A percentile compares a stretch with the other conserved stretches of the same genome.
phyloP scores from a whole-genome alignment of 2,797 vertebrate genomes.

The Geotrypetes seraphini region DNA sequence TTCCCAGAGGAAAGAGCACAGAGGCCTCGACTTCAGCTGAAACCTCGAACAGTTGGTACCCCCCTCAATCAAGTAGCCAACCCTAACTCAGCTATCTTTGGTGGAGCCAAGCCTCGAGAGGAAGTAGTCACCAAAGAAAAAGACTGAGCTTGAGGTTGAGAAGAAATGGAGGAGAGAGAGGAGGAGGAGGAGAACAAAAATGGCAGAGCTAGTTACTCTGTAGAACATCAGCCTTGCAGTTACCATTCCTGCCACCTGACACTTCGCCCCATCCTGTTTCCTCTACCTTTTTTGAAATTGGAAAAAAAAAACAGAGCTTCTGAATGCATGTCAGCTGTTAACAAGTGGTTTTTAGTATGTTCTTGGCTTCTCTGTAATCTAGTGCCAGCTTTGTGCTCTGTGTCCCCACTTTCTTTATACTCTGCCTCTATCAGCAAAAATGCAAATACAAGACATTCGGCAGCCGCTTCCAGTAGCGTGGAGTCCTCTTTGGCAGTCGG shows the following conservation, averaged over 20 bases:
- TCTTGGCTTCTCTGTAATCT: conserved; percentile 74
- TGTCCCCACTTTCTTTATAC: conserved; percentile 27
- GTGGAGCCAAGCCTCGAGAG: conserved; percentile 91
- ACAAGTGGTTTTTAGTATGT: conserved; percentile 74
- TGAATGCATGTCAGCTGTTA: conserved; percentile 86
- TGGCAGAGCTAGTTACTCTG: conserved; percentile 48
- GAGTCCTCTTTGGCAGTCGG: too few relatives aligned
- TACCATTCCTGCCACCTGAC: conserved; percentile 65
- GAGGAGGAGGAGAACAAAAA: conserved; percentile 37
- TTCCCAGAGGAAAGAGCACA: conserved; percentile 88
- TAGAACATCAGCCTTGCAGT: conserved; percentile 56
- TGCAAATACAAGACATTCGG: too few relatives aligned
- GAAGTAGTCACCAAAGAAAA: conserved; percentile 79
- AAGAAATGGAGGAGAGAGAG: conserved; percentile 31
- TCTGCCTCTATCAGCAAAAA: conserved; percentile 11
- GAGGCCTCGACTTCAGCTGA: conserved; percentile 90
- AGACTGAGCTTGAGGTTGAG: conserved; percentile 52
- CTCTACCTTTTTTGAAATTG: conserved; percentile 51
- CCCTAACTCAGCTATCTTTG: conserved; percentile 94
- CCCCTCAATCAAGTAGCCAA: conserved; percentile 98
- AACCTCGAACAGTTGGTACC: conserved; percentile 85
- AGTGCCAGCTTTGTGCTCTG: conserved; percentile 69
- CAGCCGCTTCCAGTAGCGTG: conserved; percentile 18
- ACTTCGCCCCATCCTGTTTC: conserved; percentile 41
- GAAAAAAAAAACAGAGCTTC: conserved; percentile 71